These are phyloP conservation scores for Eulithis testata DNA, from an alignment of 2,888 invertebrate genomes.

Conservation along the genomic window DNA sequence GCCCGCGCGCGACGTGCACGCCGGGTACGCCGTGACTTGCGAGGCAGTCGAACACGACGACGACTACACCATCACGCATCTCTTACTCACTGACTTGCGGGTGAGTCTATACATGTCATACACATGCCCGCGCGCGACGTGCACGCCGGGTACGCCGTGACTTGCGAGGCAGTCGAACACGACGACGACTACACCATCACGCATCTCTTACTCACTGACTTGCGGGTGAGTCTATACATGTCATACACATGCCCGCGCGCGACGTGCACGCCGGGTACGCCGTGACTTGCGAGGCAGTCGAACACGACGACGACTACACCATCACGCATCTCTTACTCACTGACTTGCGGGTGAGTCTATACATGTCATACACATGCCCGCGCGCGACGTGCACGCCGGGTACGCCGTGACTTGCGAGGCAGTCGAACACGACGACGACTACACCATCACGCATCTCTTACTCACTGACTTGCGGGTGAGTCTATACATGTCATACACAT, in stretches of 20 bases:
- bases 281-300: slow-evolving; percentile 90
- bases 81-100: slow-evolving; percentile 69
- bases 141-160: slow-evolving; percentile 89
- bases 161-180: slow-evolving; percentile 90
- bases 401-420: slow-evolving; percentile 90
- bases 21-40: slow-evolving; percentile 89
- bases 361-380: too few relatives aligned
- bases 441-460: slow-evolving; percentile 85
- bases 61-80: slow-evolving; percentile 89
- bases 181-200: slow-evolving; percentile 92
- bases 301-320: slow-evolving; percentile 93
- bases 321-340: slow-evolving; percentile 77
- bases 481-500: too few relatives aligned
- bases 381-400: slow-evolving; percentile 86
- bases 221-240: slow-evolving; percentile 60
- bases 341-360: slow-evolving; percentile 61
- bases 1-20: slow-evolving; percentile 86
- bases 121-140: slow-evolving; percentile 83
- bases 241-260: too few relatives aligned
- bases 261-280: slow-evolving; percentile 88
- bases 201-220: slow-evolving; percentile 69
- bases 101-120: slow-evolving; percentile 56
- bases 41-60: slow-evolving; percentile 91
- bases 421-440: slow-evolving; percentile 93
- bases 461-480: slow-evolving; percentile 71